Evolutionary conservation across 2,888 invertebrate genomes (phyloP), one percentile per base, ranked within the genome.

Genomic region (Spisula subtruncata): DNA sequence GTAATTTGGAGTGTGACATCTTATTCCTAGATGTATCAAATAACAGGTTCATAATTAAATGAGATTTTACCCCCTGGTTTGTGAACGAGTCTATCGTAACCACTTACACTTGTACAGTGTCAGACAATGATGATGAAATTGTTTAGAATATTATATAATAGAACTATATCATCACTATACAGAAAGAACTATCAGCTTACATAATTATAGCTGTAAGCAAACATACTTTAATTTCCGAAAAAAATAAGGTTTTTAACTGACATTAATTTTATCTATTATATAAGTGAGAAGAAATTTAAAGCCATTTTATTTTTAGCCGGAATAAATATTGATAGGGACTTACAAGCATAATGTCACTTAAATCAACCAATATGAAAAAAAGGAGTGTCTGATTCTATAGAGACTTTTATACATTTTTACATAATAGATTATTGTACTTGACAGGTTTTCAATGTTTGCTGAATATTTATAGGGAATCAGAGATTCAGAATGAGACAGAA

Each of bases 391-490:
- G 4, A 25, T 66, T 66, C 12, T 12, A 66, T 66, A n/a, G 8
- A 66, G 60, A 66, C 25, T 66, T n/a, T 25, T 66, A 66, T 66
- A 66, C 10, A 66, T 25, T 66, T n/a, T 66, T 66, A 25, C 12
- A 66, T 25, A 25, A 66, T 8, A 25, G n/a, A 10, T 66, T 66
- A 8, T 8, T 25, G 5, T n/a, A 8, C 60, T 66, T 66, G 60
- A 66, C 60, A 25, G 10, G 6, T 66, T 10, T 66, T 66, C 60
- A 66, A 51, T 25, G 60, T 25, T 66, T 66, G 25, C 20, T 66
- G 60, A 66, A 66, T 66, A 66, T 66, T 66, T 25, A 66, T 66
- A 66, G 60, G 10, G 60, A 60, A 60, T n/a, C 60, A n/a, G 20
- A 6, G 60, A 8, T 20, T 25, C 8, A 10, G 10, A 66, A 4